phyloP scores from a whole-genome alignment of 2,888 invertebrate species.

The Lampropteryx suffumata region DNA sequence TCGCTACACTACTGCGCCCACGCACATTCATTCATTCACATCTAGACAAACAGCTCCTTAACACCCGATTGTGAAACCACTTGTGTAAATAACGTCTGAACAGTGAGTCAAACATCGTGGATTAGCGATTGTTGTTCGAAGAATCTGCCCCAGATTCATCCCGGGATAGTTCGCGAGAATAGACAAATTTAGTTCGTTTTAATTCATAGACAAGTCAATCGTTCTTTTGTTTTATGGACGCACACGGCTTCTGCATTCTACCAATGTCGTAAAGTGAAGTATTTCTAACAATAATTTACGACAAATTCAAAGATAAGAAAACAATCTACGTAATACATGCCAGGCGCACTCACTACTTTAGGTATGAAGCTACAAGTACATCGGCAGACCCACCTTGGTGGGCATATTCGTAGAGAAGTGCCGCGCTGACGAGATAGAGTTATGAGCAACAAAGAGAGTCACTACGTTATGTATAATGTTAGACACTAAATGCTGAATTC shows the following conservation, averaged over 20 bases:
- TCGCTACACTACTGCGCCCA: not conserved
- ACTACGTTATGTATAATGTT: too few species aligned
- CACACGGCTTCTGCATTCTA: conserved; percentile 7
- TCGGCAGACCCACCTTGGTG: too few species aligned
- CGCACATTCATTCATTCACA: conserved; percentile 3
- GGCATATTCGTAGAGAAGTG: too few species aligned
- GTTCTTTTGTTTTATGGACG: conserved; percentile 18
- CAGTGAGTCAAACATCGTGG: conserved; percentile 21
- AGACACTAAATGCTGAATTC: too few species aligned
- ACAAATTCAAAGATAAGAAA: too few species aligned
- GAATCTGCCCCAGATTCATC: conserved; percentile 21
- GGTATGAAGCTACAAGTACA: too few species aligned
- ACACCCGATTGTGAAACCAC: conserved; percentile 28
- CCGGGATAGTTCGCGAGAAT: conserved; percentile 13
- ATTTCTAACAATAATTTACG: too few species aligned
- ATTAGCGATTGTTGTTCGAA: conserved; percentile 26
- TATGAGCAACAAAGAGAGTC: too few species aligned
- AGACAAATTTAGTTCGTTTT: conserved; percentile 9
- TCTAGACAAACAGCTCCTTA: conserved; percentile 11
- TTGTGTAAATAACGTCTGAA: conserved; percentile 30
- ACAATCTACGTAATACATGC: too few species aligned
- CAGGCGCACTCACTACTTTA: too few species aligned
- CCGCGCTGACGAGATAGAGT: too few species aligned
- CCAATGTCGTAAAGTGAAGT: not conserved
- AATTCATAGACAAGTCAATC: conserved; percentile 19